These are phyloP conservation scores for Malachius bipustulatus DNA, from an alignment of 2,888 invertebrate genomes.

Conservation along the genomic window DNA sequence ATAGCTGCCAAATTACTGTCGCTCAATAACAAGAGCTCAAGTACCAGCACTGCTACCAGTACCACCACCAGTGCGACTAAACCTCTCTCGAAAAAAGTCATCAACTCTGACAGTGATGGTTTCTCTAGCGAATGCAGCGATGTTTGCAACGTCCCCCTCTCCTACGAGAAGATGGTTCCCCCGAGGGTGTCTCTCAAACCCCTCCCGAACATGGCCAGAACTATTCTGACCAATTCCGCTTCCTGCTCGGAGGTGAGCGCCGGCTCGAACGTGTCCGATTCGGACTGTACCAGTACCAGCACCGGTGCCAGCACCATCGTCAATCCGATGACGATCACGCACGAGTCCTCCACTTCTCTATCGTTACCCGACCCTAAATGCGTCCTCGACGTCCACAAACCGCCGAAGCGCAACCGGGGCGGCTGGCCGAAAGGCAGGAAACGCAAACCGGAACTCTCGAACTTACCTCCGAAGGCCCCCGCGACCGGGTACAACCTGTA, in stretches of 20 bases:
- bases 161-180: conserved; percentile 4
- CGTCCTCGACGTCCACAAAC: conserved; percentile 15
- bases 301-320: conserved; percentile 10
- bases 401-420: conserved; percentile 39
- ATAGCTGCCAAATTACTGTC: conserved; percentile 36
- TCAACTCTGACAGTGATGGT: conserved; percentile 34
- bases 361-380: no score
- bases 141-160: conserved; percentile 24
- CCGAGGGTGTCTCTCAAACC: conserved; percentile 10
- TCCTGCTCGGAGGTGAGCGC: conserved; percentile 12
- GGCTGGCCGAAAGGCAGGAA: conserved; percentile 51
- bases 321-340: not conserved
- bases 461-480: conserved; percentile 45
- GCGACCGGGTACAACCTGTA: conserved; percentile 46
- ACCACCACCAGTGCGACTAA: no score
- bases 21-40: conserved; percentile 28
- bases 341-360: no score
- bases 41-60: no score
- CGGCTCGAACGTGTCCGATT: conserved; percentile 21
- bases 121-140: conserved; percentile 34
- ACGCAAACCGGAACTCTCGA: conserved; percentile 40
- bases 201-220: conserved; percentile 10
- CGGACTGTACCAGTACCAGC: conserved; percentile 20
- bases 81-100: conserved; percentile 12
- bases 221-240: conserved; percentile 9